Evolutionary conservation across 2,888 invertebrate species (phyloP), one percentile per base, ranked within the genome.

Genomic region (Orthosia incerta): DNA sequence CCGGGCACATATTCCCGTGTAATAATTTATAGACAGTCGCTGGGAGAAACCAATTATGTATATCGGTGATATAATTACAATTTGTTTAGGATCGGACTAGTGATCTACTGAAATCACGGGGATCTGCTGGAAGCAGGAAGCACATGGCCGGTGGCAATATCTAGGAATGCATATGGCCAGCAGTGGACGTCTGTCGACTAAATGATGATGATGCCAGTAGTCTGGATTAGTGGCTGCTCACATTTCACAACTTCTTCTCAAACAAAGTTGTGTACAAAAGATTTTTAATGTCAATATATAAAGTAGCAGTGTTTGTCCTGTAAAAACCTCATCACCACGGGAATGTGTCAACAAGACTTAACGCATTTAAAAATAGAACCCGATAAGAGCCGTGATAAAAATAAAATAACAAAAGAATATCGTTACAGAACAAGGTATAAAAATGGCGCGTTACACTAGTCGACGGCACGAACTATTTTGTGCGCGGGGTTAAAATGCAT

Each of bases 371-470:
- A 76, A 45, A 76, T 74, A 74, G 39, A 53, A 12, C 13, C 31
- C n/a, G 74, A 76, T 76, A 74, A 76, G 31, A 74, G 16, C 7
- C 7, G 23, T n/a, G 79, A 71, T 71, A 57, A 78, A 45, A 61
- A 61, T 57, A 51, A 67, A 59, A 59, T 15, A 45, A 62, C 23
- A 71, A 62, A 26, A 57, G n/a, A 61, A 76, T 71, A 50, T 26
- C 13, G 15, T 3, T 39, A 3, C 3, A 16, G 18, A 20, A 20
- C 13, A 16, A 46, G 23, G 12, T 0, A 20, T 12, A 23, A 31
- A 62, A 23, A 2, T 13, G 3, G 46, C 23, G 26, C 11, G 50
- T 11, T n/a, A n/a, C n/a, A n/a, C n/a, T n/a, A n/a, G n/a, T n/a
- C n/a, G n/a, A n/a, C n/a, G n/a, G n/a, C n/a, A n/a, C n/a, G n/a